A percentile compares a stretch with the other conserved stretches of the same genome.
Conservation (phyloP, 2,113 vertebrate species). For the Otolemur garnettii region DNA sequence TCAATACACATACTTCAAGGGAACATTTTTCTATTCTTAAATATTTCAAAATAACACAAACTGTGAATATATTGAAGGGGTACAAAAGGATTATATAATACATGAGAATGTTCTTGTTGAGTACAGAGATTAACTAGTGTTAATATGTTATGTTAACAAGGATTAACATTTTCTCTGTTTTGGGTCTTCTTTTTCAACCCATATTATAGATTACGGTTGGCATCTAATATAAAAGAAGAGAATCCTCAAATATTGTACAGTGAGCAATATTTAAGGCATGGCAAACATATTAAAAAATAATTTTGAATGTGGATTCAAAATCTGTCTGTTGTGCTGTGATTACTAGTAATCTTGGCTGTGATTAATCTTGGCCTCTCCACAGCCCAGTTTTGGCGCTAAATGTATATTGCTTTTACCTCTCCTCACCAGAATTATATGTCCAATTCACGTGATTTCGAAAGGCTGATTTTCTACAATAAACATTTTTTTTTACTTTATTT, state of each 20-base stretch:
- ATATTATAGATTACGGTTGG: neutral
- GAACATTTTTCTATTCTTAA: neutral
- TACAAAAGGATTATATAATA: neutral
- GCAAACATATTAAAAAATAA: neutral
- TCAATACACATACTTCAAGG: neutral
- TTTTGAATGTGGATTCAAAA: neutral
- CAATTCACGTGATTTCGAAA: neutral
- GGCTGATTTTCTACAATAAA: neutral
- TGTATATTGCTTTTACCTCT: neutral
- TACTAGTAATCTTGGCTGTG: too few species aligned
- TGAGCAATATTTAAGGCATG: neutral
- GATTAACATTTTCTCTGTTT: neutral
- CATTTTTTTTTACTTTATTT: neutral
- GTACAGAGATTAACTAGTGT: neutral
- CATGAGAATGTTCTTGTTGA: neutral
- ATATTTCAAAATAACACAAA: neutral
- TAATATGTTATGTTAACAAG: neutral
- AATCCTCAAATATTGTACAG: neutral
- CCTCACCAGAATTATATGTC: accelerated
- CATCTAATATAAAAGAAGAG: neutral
- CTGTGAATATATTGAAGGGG: neutral
- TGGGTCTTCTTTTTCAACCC: neutral
- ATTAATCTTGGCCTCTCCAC: neutral
- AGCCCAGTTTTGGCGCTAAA: neutral
- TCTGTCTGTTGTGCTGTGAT: too few species aligned